Conservation (phyloP, 1,140 invertebrate species). For the Drosophila saltans region DNA sequence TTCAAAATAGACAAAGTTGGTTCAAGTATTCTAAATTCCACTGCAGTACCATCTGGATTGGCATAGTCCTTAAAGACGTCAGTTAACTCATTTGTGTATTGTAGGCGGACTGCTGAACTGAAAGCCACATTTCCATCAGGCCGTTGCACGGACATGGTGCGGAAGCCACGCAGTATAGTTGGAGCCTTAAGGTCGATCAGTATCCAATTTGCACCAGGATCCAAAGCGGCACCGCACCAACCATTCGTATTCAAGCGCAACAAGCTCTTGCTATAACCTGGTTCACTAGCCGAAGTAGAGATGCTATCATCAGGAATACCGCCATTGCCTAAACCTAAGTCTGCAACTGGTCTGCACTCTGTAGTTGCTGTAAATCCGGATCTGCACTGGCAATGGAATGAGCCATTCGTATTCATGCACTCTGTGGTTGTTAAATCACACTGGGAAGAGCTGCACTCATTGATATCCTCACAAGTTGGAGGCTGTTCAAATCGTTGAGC, state of each 20-base stretch:
- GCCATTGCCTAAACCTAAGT: constrained; percentile 94
- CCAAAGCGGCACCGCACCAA: constrained; percentile 94
- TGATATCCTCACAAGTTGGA: constrained; percentile 95
- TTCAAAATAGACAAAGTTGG: constrained; percentile 94
- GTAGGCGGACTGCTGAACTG: constrained; percentile 93
- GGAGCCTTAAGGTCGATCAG: constrained; percentile 94
- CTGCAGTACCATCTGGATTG: constrained; percentile 95
- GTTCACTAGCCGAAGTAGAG: constrained; percentile 91
- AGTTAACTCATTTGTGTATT: constrained; percentile 94
- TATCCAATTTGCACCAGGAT: constrained; percentile 94
- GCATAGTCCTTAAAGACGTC: constrained; percentile 95
- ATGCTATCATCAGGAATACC: constrained; percentile 95
- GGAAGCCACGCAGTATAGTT: constrained; percentile 94
- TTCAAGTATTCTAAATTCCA: constrained; percentile 94
- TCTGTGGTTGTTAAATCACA: constrained; percentile 95
- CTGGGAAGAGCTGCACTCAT: constrained; percentile 95
- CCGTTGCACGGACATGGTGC: constrained; percentile 93
- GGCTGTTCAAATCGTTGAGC: constrained; percentile 93
- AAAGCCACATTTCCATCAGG: constrained; percentile 92
- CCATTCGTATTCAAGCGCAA: constrained; percentile 91
- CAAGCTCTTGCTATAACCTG: constrained; percentile 92
- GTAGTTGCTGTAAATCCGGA: constrained; percentile 93
- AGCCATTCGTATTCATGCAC: constrained; percentile 95
- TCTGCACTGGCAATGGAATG: constrained; percentile 95
- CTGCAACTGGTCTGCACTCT: constrained; percentile 94